These are phyloP conservation scores for Drosophila repleta DNA, from an alignment of 1,140 invertebrate species.

Conservation along the genomic window DNA sequence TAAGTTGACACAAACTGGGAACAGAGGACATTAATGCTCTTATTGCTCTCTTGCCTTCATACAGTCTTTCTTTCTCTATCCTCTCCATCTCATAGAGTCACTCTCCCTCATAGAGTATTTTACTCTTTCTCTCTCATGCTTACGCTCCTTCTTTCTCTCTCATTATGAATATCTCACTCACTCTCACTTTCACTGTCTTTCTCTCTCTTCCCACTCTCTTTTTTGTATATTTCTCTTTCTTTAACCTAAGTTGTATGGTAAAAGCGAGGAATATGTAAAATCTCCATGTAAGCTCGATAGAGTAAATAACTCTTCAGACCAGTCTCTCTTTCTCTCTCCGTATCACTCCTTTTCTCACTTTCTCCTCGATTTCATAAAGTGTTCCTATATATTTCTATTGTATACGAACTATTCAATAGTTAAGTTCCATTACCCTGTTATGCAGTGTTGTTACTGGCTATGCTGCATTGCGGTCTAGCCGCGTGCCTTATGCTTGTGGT, in stretches of 20 bases:
- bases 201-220: background rate
- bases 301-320: background rate
- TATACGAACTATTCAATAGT: background rate
- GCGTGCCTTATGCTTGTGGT: conserved; percentile 66
- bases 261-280: no score
- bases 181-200: background rate
- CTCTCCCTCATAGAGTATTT: background rate
- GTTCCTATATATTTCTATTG: background rate
- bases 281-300: background rate
- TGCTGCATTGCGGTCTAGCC: conserved; percentile 53
- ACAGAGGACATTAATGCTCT: no score
- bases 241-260: no score
- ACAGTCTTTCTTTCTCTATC: background rate
- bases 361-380: background rate
- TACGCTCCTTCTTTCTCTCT: background rate
- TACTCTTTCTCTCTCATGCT: background rate
- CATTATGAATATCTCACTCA: background rate
- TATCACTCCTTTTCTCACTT: background rate
- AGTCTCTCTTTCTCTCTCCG: background rate
- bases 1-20: no score
- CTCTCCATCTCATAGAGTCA: background rate
- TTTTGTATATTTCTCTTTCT: no score
- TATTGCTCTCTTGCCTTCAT: no score
- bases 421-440: background rate
- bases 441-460: conserved; percentile 13